Percentiles rank a stretch among this genome's conserved stretches.
These are phyloP conservation scores for Microchirus variegatus DNA, from an alignment of 2,797 vertebrate species.

Conservation along the genomic window DNA sequence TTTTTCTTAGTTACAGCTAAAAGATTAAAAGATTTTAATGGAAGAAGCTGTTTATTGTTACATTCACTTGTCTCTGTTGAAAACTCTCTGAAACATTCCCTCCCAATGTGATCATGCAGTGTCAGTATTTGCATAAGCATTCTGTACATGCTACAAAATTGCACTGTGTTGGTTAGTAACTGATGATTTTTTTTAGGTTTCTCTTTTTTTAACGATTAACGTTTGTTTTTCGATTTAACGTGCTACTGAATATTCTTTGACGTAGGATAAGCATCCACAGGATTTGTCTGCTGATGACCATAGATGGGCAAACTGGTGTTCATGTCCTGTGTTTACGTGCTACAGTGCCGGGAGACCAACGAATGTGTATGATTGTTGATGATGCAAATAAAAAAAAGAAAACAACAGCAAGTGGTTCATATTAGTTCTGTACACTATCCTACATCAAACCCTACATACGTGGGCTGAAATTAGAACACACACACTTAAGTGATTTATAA, in stretches of 20 bases:
- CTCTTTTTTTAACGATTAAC: constrained; percentile 34
- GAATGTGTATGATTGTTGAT: constrained; percentile 91
- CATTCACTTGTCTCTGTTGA: constrained; percentile 51
- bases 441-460: constrained; percentile 18
- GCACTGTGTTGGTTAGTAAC: constrained; percentile 79
- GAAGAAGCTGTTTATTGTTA: constrained; percentile 52
- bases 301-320: constrained; percentile 81
- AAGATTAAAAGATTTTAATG: constrained; percentile 50
- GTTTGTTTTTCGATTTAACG: constrained; percentile 36
- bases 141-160: constrained; percentile 72
- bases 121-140: constrained; percentile 73
- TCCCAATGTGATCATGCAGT: constrained; percentile 56
- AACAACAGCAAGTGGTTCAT: constrained; percentile 68
- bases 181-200: constrained; percentile 39
- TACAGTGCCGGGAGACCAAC: constrained; percentile 90
- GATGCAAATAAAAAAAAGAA: constrained; percentile 82
- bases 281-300: constrained; percentile 60
- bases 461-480: constrained; percentile 21
- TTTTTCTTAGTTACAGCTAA: constrained; percentile 62
- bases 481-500: constrained; percentile 43
- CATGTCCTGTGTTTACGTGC: constrained; percentile 88
- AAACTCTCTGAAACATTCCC: constrained; percentile 57
- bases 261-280: constrained; percentile 48
- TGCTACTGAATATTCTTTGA: constrained; percentile 51
- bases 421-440: constrained; percentile 42